Evolutionary conservation across 2,797 vertebrate genomes (phyloP), one percentile per base, ranked within the genome.

Genomic region (Falco novaeseelandiae): DNA sequence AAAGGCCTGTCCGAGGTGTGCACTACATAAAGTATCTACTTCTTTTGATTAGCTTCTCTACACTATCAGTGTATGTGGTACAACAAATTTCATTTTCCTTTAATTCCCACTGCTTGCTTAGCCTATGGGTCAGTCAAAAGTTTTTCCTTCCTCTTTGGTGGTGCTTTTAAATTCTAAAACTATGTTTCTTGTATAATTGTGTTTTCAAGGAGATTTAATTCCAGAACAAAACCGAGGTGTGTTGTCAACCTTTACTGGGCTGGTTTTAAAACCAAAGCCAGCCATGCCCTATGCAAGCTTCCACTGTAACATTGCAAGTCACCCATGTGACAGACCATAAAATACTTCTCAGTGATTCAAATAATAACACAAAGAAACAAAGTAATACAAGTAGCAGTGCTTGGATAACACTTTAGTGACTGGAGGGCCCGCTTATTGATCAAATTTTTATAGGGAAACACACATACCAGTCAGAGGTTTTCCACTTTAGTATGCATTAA

Each of bases 1-100:
- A 69, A 65, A 30, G 59, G 12, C 9, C 15, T 17, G 5, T 72
- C 29, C 70, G 66, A 74, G 4, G 40, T 65, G 12, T 27, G 14
- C 2, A 3, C 9, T 79, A 34, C 13, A 34, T 58, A 23, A 71
- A 74, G 21, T 49, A 42, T 4, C 18, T 66, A 9, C 9, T 32
- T 1, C 10, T 73, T 83, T 73, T 38, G 10, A 51, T 34, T 63
- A 67, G 6, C 29, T 42, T 52, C 21, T 71, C 11, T 8, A n/a
- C 25, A 17, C 4, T 38, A 7, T 52, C 16, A 1, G 0, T 77
- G 16, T 67, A 14, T 0, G 0, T 15, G 9, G 10, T 76, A 38
- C 55, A 76, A 38, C 3, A 87, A 54, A 65, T 76, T 71, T 34
- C 0, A 19, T 76, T 90, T 89, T 72, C 32, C 10, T 73, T 66